phyloP scores from a whole-genome alignment of 2,888 invertebrate genomes.

The Macaria notata region DNA sequence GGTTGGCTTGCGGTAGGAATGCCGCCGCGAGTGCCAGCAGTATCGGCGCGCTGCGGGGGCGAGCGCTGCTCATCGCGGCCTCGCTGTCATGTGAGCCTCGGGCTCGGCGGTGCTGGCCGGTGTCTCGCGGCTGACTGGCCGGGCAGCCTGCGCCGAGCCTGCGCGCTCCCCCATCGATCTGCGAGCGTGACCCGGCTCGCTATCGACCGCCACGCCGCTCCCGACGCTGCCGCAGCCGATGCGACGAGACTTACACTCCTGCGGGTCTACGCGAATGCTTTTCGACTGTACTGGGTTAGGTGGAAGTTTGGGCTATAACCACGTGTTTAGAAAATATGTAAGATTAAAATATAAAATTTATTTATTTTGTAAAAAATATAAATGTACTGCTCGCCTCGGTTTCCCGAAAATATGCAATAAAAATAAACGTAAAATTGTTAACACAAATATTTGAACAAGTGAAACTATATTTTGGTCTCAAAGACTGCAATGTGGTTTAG shows the following conservation, averaged over 20 bases:
- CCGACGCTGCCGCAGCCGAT: slow-evolving; percentile 46
- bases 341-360: too few relatives aligned
- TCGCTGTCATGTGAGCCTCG: slow-evolving; percentile 63
- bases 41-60: slow-evolving; percentile 83
- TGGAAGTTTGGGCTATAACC: too few relatives aligned
- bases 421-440: too few relatives aligned
- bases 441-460: too few relatives aligned
- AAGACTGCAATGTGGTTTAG: too few relatives aligned
- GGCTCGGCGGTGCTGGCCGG: slow-evolving; percentile 40
- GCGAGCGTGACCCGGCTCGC: slow-evolving; percentile 71
- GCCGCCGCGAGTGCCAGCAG: slow-evolving; percentile 83
- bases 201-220: slow-evolving; percentile 70
- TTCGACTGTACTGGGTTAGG: too few relatives aligned
- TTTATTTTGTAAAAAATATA: too few relatives aligned
- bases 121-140: slow-evolving; percentile 63
- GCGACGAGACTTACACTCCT: background rate
- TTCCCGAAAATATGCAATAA: too few relatives aligned
- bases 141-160: slow-evolving; percentile 51
- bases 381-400: too few relatives aligned
- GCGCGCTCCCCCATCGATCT: slow-evolving; percentile 62
- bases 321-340: too few relatives aligned
- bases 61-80: slow-evolving; percentile 78
- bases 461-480: too few relatives aligned
- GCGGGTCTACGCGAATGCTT: background rate
- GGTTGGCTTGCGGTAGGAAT: slow-evolving; percentile 81